phyloP scores from a whole-genome alignment of 2,888 invertebrate genomes.

The Lordiphosa andalusiaca region DNA sequence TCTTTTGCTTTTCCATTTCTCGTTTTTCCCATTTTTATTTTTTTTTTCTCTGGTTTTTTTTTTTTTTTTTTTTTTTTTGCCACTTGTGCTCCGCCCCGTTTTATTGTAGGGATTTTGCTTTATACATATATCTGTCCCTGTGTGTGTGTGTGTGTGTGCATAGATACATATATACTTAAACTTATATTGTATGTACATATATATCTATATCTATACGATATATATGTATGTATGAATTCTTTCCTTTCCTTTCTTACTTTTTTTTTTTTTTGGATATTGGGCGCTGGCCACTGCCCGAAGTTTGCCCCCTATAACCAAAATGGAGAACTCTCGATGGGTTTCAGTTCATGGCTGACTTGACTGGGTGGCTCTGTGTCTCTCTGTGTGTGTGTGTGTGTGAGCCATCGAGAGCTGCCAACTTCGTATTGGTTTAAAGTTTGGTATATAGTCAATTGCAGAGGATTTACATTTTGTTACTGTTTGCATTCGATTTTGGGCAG shows the following conservation, averaged over 20 bases:
- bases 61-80: constrained; percentile 34
- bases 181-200: constrained; percentile 19
- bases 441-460: no score
- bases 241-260: constrained; percentile 25
- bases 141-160: constrained; percentile 40
- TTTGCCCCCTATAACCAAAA: constrained; percentile 7
- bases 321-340: constrained; percentile 10
- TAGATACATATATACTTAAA: constrained; percentile 43
- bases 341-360: constrained; percentile 7
- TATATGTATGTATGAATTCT: constrained; percentile 23
- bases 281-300: constrained; percentile 56
- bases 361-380: constrained; percentile 5
- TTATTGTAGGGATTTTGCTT: constrained; percentile 74
- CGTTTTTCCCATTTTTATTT: constrained; percentile 34
- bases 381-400: constrained; percentile 13
- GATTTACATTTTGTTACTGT: no score
- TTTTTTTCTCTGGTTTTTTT: no score
- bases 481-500: no score
- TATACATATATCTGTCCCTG: constrained; percentile 28
- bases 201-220: constrained; percentile 20
- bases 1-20: constrained; percentile 66
- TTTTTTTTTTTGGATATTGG: constrained; percentile 54
- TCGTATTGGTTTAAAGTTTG: constrained; percentile 53
- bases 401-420: constrained; percentile 50
- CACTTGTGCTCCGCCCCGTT: constrained; percentile 76